Percentiles rank a stretch among this genome's conserved stretches.
phyloP scores from a whole-genome alignment of 2,113 vertebrate genomes.

The Hemiscyllium ocellatum region DNA sequence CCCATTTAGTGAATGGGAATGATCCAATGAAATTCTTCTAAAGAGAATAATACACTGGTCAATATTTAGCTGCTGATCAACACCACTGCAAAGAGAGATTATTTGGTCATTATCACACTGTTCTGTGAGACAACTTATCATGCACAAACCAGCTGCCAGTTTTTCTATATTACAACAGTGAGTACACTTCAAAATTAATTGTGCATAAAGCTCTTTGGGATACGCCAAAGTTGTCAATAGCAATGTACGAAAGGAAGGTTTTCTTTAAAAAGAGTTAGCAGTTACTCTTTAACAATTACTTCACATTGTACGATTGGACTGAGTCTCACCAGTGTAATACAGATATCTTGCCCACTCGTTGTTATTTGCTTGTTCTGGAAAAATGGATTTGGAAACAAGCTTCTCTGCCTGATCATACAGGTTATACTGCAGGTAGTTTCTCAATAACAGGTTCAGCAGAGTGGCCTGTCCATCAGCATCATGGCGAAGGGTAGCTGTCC shows the following conservation, averaged over 20 bases:
- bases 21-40: not conserved
- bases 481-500: constrained; percentile 85
- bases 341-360: constrained; percentile 98
- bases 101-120: not conserved
- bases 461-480: constrained; percentile 90
- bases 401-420: constrained; percentile 97
- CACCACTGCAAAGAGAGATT: not conserved
- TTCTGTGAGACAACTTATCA: not conserved
- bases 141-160: not conserved
- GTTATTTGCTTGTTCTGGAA: constrained; percentile 95
- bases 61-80: not conserved
- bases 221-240: not conserved
- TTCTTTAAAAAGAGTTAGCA: not conserved
- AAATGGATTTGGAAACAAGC: constrained; percentile 90
- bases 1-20: not conserved
- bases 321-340: constrained; percentile 84
- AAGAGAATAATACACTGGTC: not conserved
- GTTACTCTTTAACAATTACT: not conserved
- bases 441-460: constrained; percentile 86
- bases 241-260: not conserved
- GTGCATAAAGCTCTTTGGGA: not conserved
- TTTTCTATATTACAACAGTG: not conserved
- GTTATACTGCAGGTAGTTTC: constrained; percentile 92
- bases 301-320: not conserved
- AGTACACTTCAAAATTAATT: not conserved